These are phyloP conservation scores for Epistrophella euchroma DNA, from an alignment of 2,888 invertebrate species.

Conservation along the genomic window DNA sequence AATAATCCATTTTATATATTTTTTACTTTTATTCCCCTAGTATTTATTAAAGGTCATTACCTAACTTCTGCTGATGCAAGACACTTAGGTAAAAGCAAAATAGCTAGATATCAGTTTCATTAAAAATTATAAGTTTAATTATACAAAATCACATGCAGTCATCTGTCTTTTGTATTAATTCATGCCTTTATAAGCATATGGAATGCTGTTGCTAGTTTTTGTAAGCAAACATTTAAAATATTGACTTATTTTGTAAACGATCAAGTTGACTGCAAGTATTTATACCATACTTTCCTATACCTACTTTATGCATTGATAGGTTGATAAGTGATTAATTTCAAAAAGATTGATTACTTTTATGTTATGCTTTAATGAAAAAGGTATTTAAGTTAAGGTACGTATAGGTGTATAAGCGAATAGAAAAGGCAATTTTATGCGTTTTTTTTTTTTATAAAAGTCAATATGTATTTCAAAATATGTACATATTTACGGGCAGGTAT, in stretches of 20 bases:
- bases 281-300: not conserved
- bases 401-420: too few species aligned
- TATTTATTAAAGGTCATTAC: not conserved
- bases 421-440: too few species aligned
- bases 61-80: not conserved
- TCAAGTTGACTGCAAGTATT: conserved; percentile 15
- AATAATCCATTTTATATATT: too few species aligned
- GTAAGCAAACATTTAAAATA: conserved; percentile 14
- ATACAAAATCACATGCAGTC: not conserved
- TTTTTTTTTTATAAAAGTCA: too few species aligned
- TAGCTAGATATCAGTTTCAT: not conserved
- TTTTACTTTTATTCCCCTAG: not conserved
- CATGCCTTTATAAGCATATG: conserved; percentile 6
- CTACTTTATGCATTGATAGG: not conserved
- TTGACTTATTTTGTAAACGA: conserved; percentile 13
- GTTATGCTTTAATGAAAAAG: not conserved
- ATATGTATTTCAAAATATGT: too few species aligned
- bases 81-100: not conserved
- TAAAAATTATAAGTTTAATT: not conserved
- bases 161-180: not conserved
- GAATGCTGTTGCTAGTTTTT: conserved; percentile 1
- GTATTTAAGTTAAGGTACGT: not conserved
- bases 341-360: conserved; percentile 30
- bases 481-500: too few species aligned
- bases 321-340: conserved; percentile 22